These are phyloP conservation scores for Mallateleia sp. DNA, from an alignment of 2,888 invertebrate species.

Conservation along the genomic window DNA sequence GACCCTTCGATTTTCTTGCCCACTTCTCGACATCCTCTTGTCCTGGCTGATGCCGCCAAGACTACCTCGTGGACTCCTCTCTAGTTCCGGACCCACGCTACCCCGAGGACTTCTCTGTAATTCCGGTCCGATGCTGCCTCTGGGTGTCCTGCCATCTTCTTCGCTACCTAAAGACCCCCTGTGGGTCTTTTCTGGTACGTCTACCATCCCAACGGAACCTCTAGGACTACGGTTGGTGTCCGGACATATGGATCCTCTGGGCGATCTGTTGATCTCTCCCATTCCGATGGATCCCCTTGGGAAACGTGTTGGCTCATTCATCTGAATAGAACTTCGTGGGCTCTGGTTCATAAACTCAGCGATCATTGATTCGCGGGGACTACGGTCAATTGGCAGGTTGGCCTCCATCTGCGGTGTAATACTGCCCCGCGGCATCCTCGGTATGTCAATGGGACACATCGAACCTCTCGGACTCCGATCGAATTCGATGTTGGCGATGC, in stretches of 20 bases:
- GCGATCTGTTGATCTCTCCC: constrained; percentile 88
- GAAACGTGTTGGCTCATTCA: constrained; percentile 90
- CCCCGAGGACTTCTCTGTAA: constrained; percentile 90
- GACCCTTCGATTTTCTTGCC: constrained; percentile 88
- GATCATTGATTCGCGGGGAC: constrained; percentile 91
- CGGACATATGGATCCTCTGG: constrained; percentile 90
- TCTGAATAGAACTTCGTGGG: constrained; percentile 89
- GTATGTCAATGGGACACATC: constrained; percentile 91
- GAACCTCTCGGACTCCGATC: constrained; percentile 92
- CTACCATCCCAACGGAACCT: constrained; percentile 89
- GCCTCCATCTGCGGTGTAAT: constrained; percentile 78
- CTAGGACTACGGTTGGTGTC: constrained; percentile 89
- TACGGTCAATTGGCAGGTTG: constrained; percentile 89
- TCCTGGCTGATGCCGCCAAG: constrained; percentile 89
- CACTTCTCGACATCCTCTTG: constrained; percentile 92
- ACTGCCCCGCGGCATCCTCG: constrained; percentile 90
- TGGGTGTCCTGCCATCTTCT: constrained; percentile 73
- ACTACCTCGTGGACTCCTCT: constrained; percentile 89
- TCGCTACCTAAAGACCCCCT: constrained; percentile 83
- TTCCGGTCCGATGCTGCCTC: constrained; percentile 90
- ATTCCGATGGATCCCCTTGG: constrained; percentile 92
- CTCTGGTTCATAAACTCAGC: constrained; percentile 89
- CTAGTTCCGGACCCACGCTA: constrained; percentile 90
- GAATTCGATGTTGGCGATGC: constrained; percentile 91
- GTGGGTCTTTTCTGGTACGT: constrained; percentile 89